These are phyloP conservation scores for Cephus rjabovi DNA, from an alignment of 2,888 invertebrate genomes.

Conservation along the genomic window DNA sequence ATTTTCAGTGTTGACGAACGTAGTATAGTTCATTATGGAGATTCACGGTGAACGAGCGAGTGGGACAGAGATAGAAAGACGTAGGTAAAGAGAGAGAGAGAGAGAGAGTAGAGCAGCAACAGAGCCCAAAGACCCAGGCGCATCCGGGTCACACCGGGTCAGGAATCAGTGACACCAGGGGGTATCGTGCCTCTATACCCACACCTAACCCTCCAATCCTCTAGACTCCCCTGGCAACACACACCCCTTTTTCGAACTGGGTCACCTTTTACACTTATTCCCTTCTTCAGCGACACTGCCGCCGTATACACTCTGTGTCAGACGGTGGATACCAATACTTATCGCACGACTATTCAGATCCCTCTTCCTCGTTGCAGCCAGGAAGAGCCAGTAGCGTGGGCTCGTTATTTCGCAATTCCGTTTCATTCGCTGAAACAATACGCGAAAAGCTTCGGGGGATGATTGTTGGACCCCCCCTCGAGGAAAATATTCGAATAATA, in stretches of 20 bases:
- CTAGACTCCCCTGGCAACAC: too few species aligned
- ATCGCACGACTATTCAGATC: conserved; percentile 3
- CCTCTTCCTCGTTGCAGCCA: background rate
- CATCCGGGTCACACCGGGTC: conserved; percentile 56
- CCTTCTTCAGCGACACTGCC: conserved; percentile 13
- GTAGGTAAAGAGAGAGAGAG: conserved; percentile 8
- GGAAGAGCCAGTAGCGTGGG: too few species aligned
- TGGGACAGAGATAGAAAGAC: conserved; percentile 30
- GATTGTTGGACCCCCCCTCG: too few species aligned
- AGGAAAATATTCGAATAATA: too few species aligned
- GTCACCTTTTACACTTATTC: conserved; percentile 54
- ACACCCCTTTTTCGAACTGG: conserved; percentile 37
- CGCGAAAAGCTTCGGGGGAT: too few species aligned
- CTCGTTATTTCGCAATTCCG: too few species aligned
- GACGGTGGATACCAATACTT: background rate
- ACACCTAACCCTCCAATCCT: conserved; percentile 21
- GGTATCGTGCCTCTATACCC: conserved; percentile 42
- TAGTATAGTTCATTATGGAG: too few species aligned
- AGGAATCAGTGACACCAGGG: conserved; percentile 47
- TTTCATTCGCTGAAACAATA: too few species aligned
- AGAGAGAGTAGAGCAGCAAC: conserved; percentile 22
- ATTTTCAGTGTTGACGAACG: too few species aligned
- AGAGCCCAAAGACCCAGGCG: conserved; percentile 39
- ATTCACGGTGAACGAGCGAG: conserved; percentile 13
- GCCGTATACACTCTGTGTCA: background rate